A percentile compares a stretch with the other conserved stretches of the same genome.
These are phyloP conservation scores for Campoplex capitator DNA, from an alignment of 2,888 invertebrate species.

Conservation along the genomic window DNA sequence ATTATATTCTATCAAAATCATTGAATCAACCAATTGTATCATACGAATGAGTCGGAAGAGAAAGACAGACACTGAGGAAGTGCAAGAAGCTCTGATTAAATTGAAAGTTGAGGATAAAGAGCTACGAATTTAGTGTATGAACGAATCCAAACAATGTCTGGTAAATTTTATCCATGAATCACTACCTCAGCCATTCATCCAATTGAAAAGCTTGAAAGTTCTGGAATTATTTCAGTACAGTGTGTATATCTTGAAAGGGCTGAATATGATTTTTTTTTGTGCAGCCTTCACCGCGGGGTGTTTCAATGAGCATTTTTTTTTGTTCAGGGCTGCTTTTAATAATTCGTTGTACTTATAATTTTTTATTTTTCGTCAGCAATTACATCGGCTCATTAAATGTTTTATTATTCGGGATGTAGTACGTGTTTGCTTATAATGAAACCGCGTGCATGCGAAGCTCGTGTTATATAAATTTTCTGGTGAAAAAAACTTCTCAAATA, in stretches of 20 bases:
- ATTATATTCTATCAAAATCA: neutral
- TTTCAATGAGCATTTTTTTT: neutral
- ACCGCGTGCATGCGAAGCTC: neutral
- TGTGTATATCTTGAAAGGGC: neutral
- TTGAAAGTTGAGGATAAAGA: conserved; percentile 13
- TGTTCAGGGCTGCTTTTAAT: neutral
- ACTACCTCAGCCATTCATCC: neutral
- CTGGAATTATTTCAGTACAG: neutral
- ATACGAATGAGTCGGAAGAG: conserved; percentile 1
- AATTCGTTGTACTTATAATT: neutral
- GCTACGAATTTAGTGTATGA: neutral
- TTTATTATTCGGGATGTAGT: neutral
- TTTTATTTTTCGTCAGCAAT: neutral
- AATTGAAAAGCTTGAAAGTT: neutral
- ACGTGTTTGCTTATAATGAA: neutral
- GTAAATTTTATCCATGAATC: neutral
- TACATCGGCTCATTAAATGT: neutral
- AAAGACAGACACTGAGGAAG: neutral
- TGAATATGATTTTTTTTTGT: neutral
- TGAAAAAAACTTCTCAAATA: neutral
- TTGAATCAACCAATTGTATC: conserved; percentile 6
- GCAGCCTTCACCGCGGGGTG: neutral
- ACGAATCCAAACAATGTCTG: neutral
- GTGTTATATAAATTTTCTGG: neutral
- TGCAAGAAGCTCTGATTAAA: neutral